phyloP scores from a whole-genome alignment of 1,140 invertebrate genomes.

The Metaphire vulgaris region DNA sequence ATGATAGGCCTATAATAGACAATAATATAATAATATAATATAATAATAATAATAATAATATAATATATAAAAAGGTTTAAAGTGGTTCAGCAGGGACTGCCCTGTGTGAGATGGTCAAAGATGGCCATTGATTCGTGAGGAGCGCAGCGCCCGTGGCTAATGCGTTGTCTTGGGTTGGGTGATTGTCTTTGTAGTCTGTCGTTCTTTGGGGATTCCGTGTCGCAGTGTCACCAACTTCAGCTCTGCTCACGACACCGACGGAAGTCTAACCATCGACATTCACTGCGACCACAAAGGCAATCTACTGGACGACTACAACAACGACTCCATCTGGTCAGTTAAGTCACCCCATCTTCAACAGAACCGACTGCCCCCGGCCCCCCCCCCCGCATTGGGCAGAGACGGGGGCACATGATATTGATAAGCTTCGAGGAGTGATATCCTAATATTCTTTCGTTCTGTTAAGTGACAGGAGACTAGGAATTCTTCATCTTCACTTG shows the following conservation, averaged over 20 bases:
- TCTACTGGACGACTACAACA: conserved; percentile 68
- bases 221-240: conserved; percentile 78
- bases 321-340: conserved; percentile 74
- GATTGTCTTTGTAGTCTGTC: conserved; percentile 71
- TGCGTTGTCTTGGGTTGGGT: conserved; percentile 33
- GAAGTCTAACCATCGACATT: conserved; percentile 80
- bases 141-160: conserved; percentile 51
- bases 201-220: conserved; percentile 77
- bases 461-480: too few relatives aligned
- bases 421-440: too few relatives aligned
- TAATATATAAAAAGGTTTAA: too few relatives aligned
- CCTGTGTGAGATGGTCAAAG: not conserved
- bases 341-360: not conserved
- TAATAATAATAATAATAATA: too few relatives aligned
- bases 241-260: conserved; percentile 85
- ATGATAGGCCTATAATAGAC: too few relatives aligned
- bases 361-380: conserved; percentile 28
- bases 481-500: too few relatives aligned
- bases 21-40: too few relatives aligned
- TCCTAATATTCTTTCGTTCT: too few relatives aligned
- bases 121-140: not conserved
- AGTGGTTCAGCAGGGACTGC: too few relatives aligned
- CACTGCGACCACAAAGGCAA: conserved; percentile 75
- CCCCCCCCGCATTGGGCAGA: too few relatives aligned
- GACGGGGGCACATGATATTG: too few relatives aligned